These are phyloP conservation scores for Macrochelys suwanniensis DNA, from an alignment of 2,797 vertebrate species.

Conservation along the genomic window DNA sequence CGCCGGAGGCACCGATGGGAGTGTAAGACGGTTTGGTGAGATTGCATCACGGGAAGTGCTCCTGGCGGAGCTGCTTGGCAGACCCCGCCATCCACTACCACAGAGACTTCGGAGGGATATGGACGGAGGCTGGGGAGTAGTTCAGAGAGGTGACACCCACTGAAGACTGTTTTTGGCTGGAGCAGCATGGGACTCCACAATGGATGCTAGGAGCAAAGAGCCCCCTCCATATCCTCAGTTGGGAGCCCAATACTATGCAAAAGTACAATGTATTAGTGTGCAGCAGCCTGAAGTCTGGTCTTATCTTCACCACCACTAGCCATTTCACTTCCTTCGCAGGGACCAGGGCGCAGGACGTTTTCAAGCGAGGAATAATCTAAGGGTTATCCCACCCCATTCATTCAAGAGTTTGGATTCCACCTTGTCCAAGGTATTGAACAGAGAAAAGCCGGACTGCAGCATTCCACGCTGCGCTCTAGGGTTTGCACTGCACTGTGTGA, in stretches of 20 bases:
- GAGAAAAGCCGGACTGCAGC: neutral
- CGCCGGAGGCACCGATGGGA: too few relatives aligned
- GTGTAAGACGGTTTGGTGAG: too few relatives aligned
- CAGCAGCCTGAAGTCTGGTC: neutral
- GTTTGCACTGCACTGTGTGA: neutral
- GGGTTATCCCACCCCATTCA: neutral
- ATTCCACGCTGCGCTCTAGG: fast-evolving
- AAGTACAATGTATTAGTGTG: neutral
- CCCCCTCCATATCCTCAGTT: neutral
- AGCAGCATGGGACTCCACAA: neutral
- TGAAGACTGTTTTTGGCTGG: neutral
- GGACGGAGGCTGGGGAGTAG: neutral
- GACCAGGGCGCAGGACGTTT: neutral
- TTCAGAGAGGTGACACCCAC: neutral
- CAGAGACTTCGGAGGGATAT: neutral
- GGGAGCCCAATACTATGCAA: fast-evolving
- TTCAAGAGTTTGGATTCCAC: neutral
- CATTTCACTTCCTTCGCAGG: neutral
- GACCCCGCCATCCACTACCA: too few relatives aligned
- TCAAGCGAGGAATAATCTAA: neutral
- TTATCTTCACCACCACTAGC: neutral
- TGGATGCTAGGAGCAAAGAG: neutral
- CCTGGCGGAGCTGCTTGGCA: neutral
- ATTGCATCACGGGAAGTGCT: neutral
- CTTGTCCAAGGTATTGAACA: neutral